Evolutionary conservation across 1,140 invertebrate species (phyloP).

Genomic region (Camponotus floridanus): DNA sequence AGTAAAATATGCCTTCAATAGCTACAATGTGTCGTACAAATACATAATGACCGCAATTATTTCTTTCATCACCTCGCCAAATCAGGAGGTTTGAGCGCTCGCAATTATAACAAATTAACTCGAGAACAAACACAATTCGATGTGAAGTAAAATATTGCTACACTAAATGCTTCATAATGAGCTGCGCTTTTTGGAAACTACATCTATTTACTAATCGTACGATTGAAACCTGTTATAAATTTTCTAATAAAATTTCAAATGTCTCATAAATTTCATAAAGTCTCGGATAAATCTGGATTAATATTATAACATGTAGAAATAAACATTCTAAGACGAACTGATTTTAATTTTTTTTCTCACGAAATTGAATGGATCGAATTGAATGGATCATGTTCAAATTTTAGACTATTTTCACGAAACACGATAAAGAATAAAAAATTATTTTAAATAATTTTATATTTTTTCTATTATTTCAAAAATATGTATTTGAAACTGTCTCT

Average conservation of each 20-base stretch:
- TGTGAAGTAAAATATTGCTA: slow-evolving; percentile 18
- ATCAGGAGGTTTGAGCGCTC: slow-evolving; percentile 31
- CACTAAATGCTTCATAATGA: slow-evolving; percentile 7
- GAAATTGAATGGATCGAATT: too few species aligned
- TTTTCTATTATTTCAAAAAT: not conserved
- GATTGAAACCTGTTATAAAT: slow-evolving; percentile 10
- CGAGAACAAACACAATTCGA: slow-evolving; percentile 1
- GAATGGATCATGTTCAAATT: not conserved
- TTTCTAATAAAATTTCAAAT: not conserved
- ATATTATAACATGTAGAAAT: not conserved
- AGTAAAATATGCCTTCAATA: slow-evolving; percentile 59
- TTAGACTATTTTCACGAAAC: not conserved
- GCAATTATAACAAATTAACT: slow-evolving; percentile 38
- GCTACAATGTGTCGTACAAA: slow-evolving; percentile 60
- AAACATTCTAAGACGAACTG: not conserved
- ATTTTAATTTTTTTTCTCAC: not conserved
- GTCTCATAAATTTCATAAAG: not conserved
- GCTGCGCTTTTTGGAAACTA: not conserved
- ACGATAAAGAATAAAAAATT: not conserved
- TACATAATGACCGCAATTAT: slow-evolving; percentile 35
- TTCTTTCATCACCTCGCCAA: slow-evolving; percentile 23
- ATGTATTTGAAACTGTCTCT: not conserved
- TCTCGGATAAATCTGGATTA: too few species aligned
- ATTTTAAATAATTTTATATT: slow-evolving; percentile 6
- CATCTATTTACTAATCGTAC: not conserved